Conservation (phyloP, 2,113 vertebrate genomes). For the Tragulus kanchil region DNA sequence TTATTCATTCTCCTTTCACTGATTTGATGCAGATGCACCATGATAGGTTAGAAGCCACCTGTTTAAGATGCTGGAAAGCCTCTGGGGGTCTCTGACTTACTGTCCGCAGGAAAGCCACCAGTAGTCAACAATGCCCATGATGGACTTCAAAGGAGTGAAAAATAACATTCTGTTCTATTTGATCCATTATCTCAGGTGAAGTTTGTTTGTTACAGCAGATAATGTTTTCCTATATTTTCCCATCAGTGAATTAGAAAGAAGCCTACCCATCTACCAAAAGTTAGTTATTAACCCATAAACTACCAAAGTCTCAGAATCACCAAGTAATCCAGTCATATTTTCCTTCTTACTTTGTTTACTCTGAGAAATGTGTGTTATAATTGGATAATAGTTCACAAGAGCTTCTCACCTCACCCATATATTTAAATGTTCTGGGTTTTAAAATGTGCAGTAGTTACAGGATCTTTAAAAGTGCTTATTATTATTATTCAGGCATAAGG, state of each 20-base stretch:
- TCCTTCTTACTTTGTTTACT: not conserved
- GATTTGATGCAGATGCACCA: not conserved
- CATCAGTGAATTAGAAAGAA: not conserved
- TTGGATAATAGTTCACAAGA: not conserved
- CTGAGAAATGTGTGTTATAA: not conserved
- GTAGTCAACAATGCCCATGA: not conserved
- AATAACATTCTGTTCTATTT: not conserved
- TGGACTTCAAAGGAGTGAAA: not conserved
- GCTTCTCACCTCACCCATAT: not conserved
- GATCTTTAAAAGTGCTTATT: not conserved
- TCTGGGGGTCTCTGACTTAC: not conserved
- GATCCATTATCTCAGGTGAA: not conserved
- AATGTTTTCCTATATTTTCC: not conserved
- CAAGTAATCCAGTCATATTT: not conserved
- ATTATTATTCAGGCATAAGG: not conserved
- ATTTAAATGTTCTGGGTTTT: not conserved
- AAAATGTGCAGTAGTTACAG: not conserved
- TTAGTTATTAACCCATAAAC: conserved; percentile 15
- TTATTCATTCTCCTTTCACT: not conserved
- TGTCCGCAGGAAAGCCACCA: not conserved
- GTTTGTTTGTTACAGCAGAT: not conserved
- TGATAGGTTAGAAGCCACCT: not conserved
- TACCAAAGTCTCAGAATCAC: conserved; percentile 16
- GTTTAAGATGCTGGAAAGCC: not conserved
- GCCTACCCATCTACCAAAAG: not conserved